Evolutionary conservation across 2,888 invertebrate genomes (phyloP), one percentile per base, ranked within the genome.

Genomic region (Deilephila porcellus): DNA sequence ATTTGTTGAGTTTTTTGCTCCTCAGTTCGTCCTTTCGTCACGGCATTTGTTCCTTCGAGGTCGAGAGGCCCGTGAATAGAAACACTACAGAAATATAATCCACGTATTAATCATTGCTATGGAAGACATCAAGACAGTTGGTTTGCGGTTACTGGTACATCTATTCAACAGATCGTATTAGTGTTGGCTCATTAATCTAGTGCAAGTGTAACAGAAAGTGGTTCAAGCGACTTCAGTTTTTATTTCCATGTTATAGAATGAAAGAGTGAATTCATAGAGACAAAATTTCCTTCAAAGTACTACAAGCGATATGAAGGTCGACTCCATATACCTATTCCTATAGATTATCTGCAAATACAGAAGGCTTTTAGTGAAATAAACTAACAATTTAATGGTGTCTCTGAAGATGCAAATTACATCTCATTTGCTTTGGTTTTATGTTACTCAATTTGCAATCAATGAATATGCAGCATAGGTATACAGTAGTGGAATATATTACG

Each of bases 21-120:
- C 79, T 83, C 82, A 85, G 82, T 84, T 74, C 80, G 82, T 86
- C 86, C 85, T 90, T 89, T 88, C 85, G 90, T 87, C 86, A 88
- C 85, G 88, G 81, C 77, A 81, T 82, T 83, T 76, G 83, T 78
- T 74, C 85, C 80, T 83, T 78, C 88, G 88, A 90, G 89, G 89
- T 85, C 87, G 82, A 79, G 83, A 88, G 87, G 86, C 88, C 86
- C 76, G 81, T 80, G 78, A 79, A 84, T 79, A 80, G 78, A 80
- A 79, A 63, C 19, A 32, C 37, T 63, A n/a, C 73, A 80, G 78
- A 78, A 81, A 79, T 80, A 81, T 81, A 77, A 81, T 80, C 77
- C 64, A 29, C 52, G 8, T 70, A 73, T 63, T 71, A 63, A 56
- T 67, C 34, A 63, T 1, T 20, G 60, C 37, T 34, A 52, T 62